phyloP scores from a whole-genome alignment of 2,888 invertebrate species.

The Torymus aiolomorphi region DNA sequence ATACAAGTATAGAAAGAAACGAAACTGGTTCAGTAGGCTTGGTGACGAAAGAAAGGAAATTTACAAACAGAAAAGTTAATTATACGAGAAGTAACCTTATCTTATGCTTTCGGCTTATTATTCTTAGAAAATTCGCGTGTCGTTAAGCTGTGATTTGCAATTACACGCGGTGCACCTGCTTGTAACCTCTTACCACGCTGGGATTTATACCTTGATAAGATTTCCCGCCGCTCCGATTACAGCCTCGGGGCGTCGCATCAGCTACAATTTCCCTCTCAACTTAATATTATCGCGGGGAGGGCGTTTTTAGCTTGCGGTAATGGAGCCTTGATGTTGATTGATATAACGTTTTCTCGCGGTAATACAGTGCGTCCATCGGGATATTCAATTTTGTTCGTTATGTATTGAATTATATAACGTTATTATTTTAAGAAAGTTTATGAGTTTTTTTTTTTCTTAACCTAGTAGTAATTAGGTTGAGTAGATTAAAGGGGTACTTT shows the following conservation, averaged over 20 bases:
- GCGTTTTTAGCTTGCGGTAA: not conserved
- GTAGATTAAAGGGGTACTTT: no score
- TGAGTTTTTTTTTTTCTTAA: no score
- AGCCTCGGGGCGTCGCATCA: constrained; percentile 1
- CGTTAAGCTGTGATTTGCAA: constrained; percentile 23
- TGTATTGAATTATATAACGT: no score
- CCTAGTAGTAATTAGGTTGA: no score
- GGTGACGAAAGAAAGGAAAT: no score
- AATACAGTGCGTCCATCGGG: not conserved
- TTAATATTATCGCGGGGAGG: constrained; percentile 1
- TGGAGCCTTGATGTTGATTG: not conserved
- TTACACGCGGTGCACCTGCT: constrained; percentile 22
- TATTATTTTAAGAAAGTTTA: no score
- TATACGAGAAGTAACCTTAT: no score
- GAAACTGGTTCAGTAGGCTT: no score
- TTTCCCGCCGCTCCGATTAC: constrained; percentile 41
- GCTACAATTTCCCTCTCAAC: not conserved
- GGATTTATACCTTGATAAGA: constrained; percentile 36
- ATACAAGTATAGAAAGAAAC: no score
- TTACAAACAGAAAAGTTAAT: no score
- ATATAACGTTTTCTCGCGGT: not conserved
- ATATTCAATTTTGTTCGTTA: no score
- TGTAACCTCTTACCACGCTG: constrained; percentile 17
- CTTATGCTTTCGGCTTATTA: no score
- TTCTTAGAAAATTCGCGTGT: not conserved